phyloP scores from a whole-genome alignment of 64 coral and sea anemone genomes.

The Dendronephthya gigantea region DNA sequence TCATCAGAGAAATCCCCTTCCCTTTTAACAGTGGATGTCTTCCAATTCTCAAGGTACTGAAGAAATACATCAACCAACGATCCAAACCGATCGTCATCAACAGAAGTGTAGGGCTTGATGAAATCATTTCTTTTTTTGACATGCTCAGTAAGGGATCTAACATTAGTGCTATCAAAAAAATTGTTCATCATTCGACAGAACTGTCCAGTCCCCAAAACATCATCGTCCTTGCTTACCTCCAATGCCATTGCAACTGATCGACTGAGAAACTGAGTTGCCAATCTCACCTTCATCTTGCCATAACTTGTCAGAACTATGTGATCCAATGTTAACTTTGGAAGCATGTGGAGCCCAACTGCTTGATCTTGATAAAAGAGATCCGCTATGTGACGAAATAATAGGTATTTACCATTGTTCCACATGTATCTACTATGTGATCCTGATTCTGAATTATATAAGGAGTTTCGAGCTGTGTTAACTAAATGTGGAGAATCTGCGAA shows the following conservation, averaged over 20 bases:
- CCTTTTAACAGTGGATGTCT: background rate
- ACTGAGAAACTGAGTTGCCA: background rate
- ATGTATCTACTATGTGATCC: conserved; percentile 14
- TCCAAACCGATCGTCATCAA: background rate
- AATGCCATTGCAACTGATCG: background rate
- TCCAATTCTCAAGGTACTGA: background rate
- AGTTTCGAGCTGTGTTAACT: conserved; percentile 18
- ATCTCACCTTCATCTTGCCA: background rate
- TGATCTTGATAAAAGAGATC: background rate
- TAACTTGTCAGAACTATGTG: background rate
- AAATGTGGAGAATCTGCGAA: conserved; percentile 26
- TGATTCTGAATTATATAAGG: conserved; percentile 12
- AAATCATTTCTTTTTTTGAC: background rate
- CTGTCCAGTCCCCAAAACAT: background rate
- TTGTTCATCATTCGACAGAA: background rate
- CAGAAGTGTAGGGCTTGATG: background rate
- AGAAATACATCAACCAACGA: background rate
- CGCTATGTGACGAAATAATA: background rate
- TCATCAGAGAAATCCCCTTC: background rate
- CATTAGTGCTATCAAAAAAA: background rate
- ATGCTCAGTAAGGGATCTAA: background rate
- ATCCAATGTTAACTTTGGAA: background rate
- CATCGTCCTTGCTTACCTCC: background rate
- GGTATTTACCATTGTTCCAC: conserved; percentile 30
- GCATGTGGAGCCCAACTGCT: background rate